A percentile compares a stretch with the other conserved stretches of the same genome.
These are phyloP conservation scores for Daphoenositta chrysoptera DNA, from an alignment of 2,113 vertebrate genomes.

Conservation along the genomic window DNA sequence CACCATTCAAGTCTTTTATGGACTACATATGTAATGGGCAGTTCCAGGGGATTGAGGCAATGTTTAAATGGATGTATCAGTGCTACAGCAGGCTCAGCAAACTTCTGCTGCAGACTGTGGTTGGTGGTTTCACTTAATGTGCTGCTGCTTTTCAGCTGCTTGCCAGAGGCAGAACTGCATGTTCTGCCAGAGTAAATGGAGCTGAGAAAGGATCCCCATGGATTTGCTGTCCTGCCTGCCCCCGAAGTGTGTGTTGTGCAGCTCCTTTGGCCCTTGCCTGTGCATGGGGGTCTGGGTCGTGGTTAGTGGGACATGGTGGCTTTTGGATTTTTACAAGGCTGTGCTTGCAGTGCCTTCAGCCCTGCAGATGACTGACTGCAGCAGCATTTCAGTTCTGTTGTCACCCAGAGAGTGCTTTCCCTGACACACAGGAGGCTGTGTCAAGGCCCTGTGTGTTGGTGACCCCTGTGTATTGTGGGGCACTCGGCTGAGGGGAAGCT, in stretches of 20 bases:
- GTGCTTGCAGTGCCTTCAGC: not conserved
- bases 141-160: not conserved
- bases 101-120: not conserved
- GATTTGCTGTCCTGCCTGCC: not conserved
- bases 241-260: too few relatives aligned
- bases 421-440: not conserved
- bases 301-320: rapidly evolving
- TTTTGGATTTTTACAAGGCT: not conserved
- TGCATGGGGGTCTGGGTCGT: not conserved
- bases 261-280: not conserved
- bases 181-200: rapidly evolving
- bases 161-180: not conserved
- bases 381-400: not conserved
- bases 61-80: not conserved
- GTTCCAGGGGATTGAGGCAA: not conserved
- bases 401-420: not conserved
- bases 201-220: not conserved
- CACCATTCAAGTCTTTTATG: rapidly evolving
- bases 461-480: not conserved
- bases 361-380: not conserved
- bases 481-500: not conserved
- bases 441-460: not conserved
- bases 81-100: not conserved
- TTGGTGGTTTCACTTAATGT: rapidly evolving
- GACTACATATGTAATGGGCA: not conserved